Evolutionary conservation across 2,888 invertebrate genomes (phyloP), one percentile per base, ranked within the genome.

Genomic region (Leptarthrus brevirostris): DNA sequence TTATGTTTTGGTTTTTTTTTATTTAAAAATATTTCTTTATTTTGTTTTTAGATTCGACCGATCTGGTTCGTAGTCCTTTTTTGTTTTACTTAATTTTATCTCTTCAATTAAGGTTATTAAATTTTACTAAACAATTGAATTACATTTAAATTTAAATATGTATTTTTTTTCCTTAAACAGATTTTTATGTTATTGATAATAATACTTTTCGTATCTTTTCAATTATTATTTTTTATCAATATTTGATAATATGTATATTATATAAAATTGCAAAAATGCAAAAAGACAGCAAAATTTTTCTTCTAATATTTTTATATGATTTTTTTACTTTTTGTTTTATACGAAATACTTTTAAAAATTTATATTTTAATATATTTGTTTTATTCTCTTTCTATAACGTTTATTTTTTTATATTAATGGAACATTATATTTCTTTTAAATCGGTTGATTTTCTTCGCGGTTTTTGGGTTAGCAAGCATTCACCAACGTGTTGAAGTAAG

Each of bases 201-300:
- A 76, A 76, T 72, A 36, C 72, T 72, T 74, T 69, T 52, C 69
- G 69, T 77, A 73, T 74, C 75, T 76, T 66, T 71, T 74, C 73
- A 75, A 64, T 78, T 73, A 77, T 44, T 74, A 72, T 76, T 75
- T 77, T 79, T 76, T 74, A 76, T 47, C 73, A 64, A 75, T 76
- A 72, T 79, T 75, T 79, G 36, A 54, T 69, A 69, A 69, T 69
- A 69, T 69, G 69, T 69, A 70, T 74, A 74, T 74, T 80, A 78
- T 83, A 84, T 83, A 84, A 84, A 84, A 84, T 83, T 84, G 84
- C 84, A 84, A 84, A 76, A 84, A 84, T 84, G 84, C 84, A 83
- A 83, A 84, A 75, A 84, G 82, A 81, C 81, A 82, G 83, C 81
- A 83, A 82, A 82, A 80, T 79, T 80, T 64, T 54, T 79, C 74